Conservation (phyloP, 2,113 vertebrate species). For the Lamprologus speciosus region DNA sequence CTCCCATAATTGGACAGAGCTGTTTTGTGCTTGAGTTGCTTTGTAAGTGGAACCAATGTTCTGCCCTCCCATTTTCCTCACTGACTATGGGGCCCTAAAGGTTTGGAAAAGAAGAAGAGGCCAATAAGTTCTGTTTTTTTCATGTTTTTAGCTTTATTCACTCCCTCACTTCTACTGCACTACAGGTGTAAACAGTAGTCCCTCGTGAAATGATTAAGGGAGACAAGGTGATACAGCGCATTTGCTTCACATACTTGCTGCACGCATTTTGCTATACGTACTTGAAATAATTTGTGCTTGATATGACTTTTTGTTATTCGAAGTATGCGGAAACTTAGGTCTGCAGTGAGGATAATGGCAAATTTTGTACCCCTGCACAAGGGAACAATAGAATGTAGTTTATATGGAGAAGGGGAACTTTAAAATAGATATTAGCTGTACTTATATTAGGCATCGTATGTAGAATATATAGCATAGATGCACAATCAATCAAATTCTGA, state of each 20-base stretch:
- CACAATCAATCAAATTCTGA: neutral
- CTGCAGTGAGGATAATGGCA: neutral
- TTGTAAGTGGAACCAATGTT: constrained; percentile 35
- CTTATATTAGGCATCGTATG: neutral
- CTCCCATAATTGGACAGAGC: constrained; percentile 55
- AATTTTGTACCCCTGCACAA: neutral
- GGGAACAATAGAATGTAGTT: neutral
- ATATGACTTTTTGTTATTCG: neutral
- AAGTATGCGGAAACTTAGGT: neutral
- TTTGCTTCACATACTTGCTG: neutral
- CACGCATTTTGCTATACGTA: rapidly evolving
- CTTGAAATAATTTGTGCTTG: neutral
- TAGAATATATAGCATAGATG: neutral
- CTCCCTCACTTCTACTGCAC: neutral
- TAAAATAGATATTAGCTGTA: neutral
- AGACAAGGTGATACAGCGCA: neutral
- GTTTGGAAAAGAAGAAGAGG: neutral
- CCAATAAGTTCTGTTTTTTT: neutral
- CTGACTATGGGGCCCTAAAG: neutral
- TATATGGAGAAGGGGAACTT: neutral
- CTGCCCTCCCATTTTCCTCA: neutral
- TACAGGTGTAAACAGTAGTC: neutral
- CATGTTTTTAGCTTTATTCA: neutral
- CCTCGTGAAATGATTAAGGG: neutral
- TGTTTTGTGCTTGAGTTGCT: constrained; percentile 43